Conservation (phyloP, 64 coral and sea anemone genomes). For the Acropora tenuis region DNA sequence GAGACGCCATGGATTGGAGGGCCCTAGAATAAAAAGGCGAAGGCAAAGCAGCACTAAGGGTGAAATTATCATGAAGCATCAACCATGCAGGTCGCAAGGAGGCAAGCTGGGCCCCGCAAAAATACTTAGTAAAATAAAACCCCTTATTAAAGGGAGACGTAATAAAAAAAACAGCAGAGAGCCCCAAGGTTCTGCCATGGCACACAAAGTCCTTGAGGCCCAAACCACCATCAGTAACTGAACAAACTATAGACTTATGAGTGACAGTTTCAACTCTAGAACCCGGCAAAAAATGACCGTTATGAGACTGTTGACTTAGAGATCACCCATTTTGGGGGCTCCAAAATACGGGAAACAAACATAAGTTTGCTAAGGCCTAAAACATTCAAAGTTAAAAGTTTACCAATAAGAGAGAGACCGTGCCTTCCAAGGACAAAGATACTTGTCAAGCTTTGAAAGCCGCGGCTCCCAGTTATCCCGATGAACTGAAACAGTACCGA, state of each 20-base stretch:
- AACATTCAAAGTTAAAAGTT: not conserved
- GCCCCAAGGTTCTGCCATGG: not conserved
- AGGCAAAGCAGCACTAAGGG: not conserved
- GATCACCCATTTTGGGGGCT: not conserved
- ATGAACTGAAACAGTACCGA: not conserved
- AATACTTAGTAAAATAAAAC: not conserved
- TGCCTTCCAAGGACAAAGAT: not conserved
- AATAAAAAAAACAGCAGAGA: not conserved
- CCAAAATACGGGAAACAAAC: not conserved
- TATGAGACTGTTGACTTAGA: not conserved
- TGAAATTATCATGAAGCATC: not conserved
- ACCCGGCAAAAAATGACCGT: conserved; percentile 7
- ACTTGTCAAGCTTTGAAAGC: not conserved
- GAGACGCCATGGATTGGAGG: too few species aligned
- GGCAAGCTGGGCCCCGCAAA: not conserved
- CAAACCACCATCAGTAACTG: not conserved
- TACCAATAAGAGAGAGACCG: not conserved
- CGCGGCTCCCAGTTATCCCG: not conserved
- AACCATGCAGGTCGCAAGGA: not conserved
- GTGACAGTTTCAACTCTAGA: not conserved
- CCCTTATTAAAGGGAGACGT: not conserved
- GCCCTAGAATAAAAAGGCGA: not conserved
- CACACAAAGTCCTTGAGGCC: not conserved
- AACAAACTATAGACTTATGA: not conserved
- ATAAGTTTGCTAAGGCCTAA: not conserved